Base-by-base conservation (phyloP, 2,113 vertebrate species). In the Hippocampus mohnikei region DNA sequence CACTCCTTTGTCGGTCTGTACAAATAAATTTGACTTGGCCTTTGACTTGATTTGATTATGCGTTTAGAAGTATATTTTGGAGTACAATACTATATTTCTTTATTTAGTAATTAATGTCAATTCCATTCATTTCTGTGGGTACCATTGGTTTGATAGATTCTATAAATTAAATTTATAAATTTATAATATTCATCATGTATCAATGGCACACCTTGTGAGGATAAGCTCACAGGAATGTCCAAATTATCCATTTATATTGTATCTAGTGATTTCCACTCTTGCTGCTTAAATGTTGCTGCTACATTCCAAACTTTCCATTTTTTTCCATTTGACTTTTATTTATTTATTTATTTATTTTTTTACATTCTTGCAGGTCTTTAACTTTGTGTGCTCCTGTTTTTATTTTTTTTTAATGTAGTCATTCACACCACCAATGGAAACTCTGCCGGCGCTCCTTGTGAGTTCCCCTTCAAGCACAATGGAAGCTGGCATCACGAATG, bases 401-500 rank as follows among this genome's bases (percentile, higher is more conserved):
- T 20, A 23, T 42, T 27, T 60, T 18, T 62, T 55, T 48, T 40
- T 52, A 10, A 10, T 84, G 40, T 87, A 98, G 97, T 94, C 9
- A 81, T 95, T 56, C 94, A 97, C 87, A 98, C 96, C 72, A 91
- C 42, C 10, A 83, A 85, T 46, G 95, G 96, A 9, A 98, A 95
- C 82, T 92, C 95, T 21, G 90, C 91, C 0, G 97, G 97, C 12
- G 87, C 73, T 37, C 94, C 94, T 46, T 99, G 97, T 75, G 93
- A 91, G 12, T 97, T 98, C 72, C 97, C 97, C 20, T 99, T 98
- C 85, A 90, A 93, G 23, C 80, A 91, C 76, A 91, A 94, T 2
- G 74, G 86, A 33, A 92, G 65, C 0, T 99, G 96, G 97, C 83
- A 95, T 83, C 94, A 98, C 33, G 90, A 90, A 12, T 99, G 97